Evolutionary conservation across 2,888 invertebrate species (phyloP).

Genomic region (Troides helena): DNA sequence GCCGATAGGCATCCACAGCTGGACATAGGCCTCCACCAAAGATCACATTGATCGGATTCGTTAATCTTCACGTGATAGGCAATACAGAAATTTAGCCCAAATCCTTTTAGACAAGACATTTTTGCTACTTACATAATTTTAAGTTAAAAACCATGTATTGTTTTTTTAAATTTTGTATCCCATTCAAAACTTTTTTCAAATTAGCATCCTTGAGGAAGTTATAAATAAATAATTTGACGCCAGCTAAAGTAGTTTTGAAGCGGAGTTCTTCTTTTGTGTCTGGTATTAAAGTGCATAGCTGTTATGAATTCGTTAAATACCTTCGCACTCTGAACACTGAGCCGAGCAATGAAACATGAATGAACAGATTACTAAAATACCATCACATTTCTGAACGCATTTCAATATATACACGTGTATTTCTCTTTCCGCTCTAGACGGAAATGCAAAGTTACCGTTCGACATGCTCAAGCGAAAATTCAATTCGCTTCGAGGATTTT

Average conservation of each 20-base stretch:
- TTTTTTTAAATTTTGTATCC: too few species aligned
- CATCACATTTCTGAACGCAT: slow-evolving; percentile 5
- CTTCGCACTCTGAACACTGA: neutral
- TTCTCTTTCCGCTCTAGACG: slow-evolving; percentile 13
- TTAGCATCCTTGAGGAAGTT: neutral
- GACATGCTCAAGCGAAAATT: slow-evolving; percentile 26
- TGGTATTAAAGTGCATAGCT: neutral
- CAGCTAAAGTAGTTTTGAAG: neutral
- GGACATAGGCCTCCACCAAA: too few species aligned
- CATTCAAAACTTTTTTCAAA: too few species aligned
- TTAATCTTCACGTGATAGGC: too few species aligned
- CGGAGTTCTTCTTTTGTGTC: too few species aligned
- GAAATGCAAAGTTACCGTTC: slow-evolving; percentile 25
- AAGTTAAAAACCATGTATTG: too few species aligned
- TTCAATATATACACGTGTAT: slow-evolving; percentile 10
- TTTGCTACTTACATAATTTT: too few species aligned
- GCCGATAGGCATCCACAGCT: too few species aligned
- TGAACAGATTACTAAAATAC: slow-evolving; percentile 11
- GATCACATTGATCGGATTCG: too few species aligned
- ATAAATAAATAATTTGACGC: neutral
- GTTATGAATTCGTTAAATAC: neutral
- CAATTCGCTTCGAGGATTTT: slow-evolving; percentile 27
- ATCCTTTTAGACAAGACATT: too few species aligned
- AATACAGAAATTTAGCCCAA: too few species aligned
- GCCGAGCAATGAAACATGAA: neutral